phyloP scores from a whole-genome alignment of 23 tunicate genomes.

The Halocynthia roretzi region DNA sequence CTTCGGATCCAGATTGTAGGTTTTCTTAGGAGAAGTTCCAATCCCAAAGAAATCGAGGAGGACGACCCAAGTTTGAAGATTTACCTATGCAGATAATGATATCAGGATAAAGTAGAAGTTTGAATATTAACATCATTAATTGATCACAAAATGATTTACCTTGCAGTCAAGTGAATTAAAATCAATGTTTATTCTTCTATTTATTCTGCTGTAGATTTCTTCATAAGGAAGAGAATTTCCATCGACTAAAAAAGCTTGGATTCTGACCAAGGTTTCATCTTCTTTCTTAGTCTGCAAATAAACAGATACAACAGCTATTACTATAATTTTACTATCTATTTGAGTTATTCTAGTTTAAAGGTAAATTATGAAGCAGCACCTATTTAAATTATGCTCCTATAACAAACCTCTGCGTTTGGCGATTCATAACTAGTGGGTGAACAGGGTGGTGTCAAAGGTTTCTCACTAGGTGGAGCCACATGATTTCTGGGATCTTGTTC shows the following conservation, averaged over 20 bases:
- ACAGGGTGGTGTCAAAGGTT: slow-evolving; percentile 11
- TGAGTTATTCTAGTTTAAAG: too few relatives aligned
- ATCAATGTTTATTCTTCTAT: slow-evolving; percentile 66
- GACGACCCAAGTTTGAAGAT: slow-evolving; percentile 92
- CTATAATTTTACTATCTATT: too few relatives aligned
- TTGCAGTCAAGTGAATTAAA: slow-evolving; percentile 82
- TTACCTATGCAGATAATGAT: slow-evolving; percentile 36
- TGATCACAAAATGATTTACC: slow-evolving; percentile 18
- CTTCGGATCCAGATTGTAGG: slow-evolving; percentile 48
- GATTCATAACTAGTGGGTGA: background rate
- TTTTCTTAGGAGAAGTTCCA: slow-evolving; percentile 83
- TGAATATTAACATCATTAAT: background rate
- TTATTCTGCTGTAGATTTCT: slow-evolving; percentile 37
- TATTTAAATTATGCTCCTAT: too few relatives aligned
- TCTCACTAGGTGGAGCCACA: background rate
- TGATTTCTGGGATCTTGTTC: background rate
- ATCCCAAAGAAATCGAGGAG: slow-evolving; percentile 92
- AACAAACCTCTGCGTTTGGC: too few relatives aligned
- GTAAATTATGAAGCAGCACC: too few relatives aligned
- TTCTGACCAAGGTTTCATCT: slow-evolving; percentile 49
- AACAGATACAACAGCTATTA: background rate
- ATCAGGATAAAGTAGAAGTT: background rate
- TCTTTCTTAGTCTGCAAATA: slow-evolving; percentile 3
- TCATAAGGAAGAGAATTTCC: slow-evolving; percentile 63
- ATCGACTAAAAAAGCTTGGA: slow-evolving; percentile 65